Evolutionary conservation across 2,888 invertebrate species (phyloP).

Genomic region (Drosophila paranaensis): DNA sequence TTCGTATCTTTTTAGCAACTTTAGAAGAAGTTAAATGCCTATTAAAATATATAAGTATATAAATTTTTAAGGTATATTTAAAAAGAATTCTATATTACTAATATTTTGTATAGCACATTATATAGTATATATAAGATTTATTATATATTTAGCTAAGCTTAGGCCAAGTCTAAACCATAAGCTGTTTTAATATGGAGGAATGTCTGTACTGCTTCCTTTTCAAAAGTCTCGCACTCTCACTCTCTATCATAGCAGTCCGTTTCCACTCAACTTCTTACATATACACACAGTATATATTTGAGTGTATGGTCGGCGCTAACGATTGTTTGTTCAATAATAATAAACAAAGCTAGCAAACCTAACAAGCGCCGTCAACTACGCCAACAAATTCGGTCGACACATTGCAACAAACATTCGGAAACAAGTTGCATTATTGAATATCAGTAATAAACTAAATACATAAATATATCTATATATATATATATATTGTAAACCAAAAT

Average conservation of each 20-base stretch:
- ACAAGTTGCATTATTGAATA: slow-evolving; percentile 7
- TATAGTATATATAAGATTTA: not conserved
- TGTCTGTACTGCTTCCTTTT: not conserved
- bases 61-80: too few relatives aligned
- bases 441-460: slow-evolving; percentile 11
- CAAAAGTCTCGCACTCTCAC: not conserved
- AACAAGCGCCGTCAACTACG: slow-evolving; percentile 33
- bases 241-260: slow-evolving; percentile 1
- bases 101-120: too few relatives aligned
- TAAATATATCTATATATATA: slow-evolving; percentile 5
- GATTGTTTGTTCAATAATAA: slow-evolving; percentile 66
- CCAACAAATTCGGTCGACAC: slow-evolving; percentile 20
- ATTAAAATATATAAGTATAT: too few relatives aligned
- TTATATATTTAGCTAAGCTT: too few relatives aligned
- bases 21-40: too few relatives aligned
- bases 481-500: not conserved
- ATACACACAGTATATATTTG: not conserved
- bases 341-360: slow-evolving; percentile 43
- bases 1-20: too few relatives aligned
- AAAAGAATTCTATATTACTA: too few relatives aligned
- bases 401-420: slow-evolving; percentile 18
- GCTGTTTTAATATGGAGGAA: not conserved
- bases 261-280: not conserved
- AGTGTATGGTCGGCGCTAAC: slow-evolving; percentile 53
- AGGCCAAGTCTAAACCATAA: not conserved